Conservation (phyloP, 2,888 invertebrate genomes). For the Panzeria rudis region DNA sequence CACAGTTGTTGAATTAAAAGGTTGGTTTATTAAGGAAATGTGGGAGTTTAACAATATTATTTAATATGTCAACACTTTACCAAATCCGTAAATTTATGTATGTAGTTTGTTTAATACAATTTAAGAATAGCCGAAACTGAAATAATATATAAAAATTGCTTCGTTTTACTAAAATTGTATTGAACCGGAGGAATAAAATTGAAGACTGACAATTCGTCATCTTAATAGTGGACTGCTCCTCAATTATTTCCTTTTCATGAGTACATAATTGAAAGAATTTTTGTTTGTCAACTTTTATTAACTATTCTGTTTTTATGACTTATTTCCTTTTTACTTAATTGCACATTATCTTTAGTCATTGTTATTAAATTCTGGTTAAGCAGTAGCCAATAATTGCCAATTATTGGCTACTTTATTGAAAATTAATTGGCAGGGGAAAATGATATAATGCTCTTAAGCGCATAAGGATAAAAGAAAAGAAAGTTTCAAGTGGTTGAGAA, state of each 20-base stretch:
- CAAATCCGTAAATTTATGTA: neutral
- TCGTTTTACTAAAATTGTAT: neutral
- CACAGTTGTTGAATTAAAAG: neutral
- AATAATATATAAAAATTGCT: too few relatives aligned
- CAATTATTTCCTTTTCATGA: neutral
- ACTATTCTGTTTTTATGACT: neutral
- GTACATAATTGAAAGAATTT: neutral
- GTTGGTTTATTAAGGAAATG: neutral
- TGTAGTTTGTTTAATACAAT: too few relatives aligned
- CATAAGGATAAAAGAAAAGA: neutral
- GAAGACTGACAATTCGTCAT: too few relatives aligned
- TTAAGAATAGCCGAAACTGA: too few relatives aligned
- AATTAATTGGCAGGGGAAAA: neutral
- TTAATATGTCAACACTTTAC: neutral
- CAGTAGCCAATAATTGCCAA: conserved; percentile 60
- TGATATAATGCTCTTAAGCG: neutral
- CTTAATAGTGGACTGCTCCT: neutral
- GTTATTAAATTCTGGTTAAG: conserved; percentile 43
- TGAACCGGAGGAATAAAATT: too few relatives aligned
- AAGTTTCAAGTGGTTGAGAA: neutral
- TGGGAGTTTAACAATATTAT: neutral
- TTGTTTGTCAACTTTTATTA: neutral
- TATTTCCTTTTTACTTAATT: conserved; percentile 7
- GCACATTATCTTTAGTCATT: conserved; percentile 35
- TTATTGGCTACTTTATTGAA: conserved; percentile 45